These are phyloP conservation scores for Muschampia plurimacula DNA, from an alignment of 2,888 invertebrate species.

Conservation along the genomic window DNA sequence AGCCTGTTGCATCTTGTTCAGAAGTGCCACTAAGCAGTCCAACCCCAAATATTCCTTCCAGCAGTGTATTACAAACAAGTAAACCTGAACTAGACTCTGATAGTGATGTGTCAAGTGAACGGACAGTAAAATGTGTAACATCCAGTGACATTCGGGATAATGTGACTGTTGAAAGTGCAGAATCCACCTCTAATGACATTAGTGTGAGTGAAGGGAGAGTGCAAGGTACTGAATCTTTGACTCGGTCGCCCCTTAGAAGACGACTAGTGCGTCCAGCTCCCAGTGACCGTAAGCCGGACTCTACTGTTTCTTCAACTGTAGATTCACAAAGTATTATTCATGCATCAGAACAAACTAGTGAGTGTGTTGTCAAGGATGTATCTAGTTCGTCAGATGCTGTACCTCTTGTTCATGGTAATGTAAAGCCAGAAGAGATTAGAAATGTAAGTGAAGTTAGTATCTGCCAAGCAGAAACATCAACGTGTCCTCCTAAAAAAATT, in stretches of 20 bases:
- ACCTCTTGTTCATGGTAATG: constrained; percentile 68
- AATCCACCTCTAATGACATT: constrained; percentile 80
- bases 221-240: constrained; percentile 56
- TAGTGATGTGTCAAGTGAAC: constrained; percentile 66
- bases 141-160: constrained; percentile 78
- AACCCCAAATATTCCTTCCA: constrained; percentile 59
- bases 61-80: constrained; percentile 65
- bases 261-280: constrained; percentile 73
- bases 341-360: constrained; percentile 58
- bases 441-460: constrained; percentile 79
- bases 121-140: constrained; percentile 77
- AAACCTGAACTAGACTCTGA: constrained; percentile 59
- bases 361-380: constrained; percentile 75
- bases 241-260: constrained; percentile 69
- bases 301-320: constrained; percentile 79
- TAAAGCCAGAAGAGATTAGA: constrained; percentile 76
- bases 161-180: constrained; percentile 78
- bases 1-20: constrained; percentile 46
- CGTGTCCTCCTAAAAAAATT: constrained; percentile 77
- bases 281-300: constrained; percentile 74
- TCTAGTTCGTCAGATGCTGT: constrained; percentile 81
- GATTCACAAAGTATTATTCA: constrained; percentile 66
- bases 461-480: constrained; percentile 81
- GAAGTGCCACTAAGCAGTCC: constrained; percentile 44
- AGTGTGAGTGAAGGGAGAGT: constrained; percentile 70